A percentile compares a stretch with the other conserved stretches of the same genome.
These are phyloP conservation scores for Pseudococcus viburni DNA, from an alignment of 2,888 invertebrate species.

Conservation along the genomic window DNA sequence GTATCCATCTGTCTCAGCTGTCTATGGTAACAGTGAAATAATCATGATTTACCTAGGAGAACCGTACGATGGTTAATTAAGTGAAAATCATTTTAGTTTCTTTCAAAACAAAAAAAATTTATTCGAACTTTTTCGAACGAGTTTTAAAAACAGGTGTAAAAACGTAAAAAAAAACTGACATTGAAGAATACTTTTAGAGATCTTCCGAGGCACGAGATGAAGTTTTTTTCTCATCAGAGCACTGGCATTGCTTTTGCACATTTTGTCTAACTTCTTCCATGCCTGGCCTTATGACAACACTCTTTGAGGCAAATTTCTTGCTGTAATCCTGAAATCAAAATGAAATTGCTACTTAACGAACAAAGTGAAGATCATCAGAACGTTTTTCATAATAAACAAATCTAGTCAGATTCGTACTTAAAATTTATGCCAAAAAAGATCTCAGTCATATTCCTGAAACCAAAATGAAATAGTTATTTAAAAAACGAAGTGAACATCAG, in stretches of 20 bases:
- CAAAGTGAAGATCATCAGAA: not conserved
- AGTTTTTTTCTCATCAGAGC: not conserved
- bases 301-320: constrained; percentile 75
- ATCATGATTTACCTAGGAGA: constrained; percentile 98
- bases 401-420: no score
- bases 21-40: constrained; percentile 99
- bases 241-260: constrained; percentile 70
- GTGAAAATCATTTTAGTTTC: not conserved
- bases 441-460: constrained; percentile 74
- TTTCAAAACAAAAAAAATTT: not conserved
- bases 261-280: constrained; percentile 76
- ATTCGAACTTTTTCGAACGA: not conserved
- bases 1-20: constrained; percentile 96
- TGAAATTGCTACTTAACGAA: not conserved
- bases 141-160: not conserved
- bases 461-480: constrained; percentile 67
- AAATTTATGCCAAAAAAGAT: no score
- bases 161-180: not conserved
- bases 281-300: constrained; percentile 74
- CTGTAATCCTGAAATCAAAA: constrained; percentile 80
- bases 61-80: constrained; percentile 91
- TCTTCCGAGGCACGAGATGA: not conserved
- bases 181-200: not conserved
- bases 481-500: not conserved
- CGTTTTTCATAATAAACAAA: not conserved